Conservation (phyloP, 2,113 vertebrate genomes). For the Oryzias curvinotus region DNA sequence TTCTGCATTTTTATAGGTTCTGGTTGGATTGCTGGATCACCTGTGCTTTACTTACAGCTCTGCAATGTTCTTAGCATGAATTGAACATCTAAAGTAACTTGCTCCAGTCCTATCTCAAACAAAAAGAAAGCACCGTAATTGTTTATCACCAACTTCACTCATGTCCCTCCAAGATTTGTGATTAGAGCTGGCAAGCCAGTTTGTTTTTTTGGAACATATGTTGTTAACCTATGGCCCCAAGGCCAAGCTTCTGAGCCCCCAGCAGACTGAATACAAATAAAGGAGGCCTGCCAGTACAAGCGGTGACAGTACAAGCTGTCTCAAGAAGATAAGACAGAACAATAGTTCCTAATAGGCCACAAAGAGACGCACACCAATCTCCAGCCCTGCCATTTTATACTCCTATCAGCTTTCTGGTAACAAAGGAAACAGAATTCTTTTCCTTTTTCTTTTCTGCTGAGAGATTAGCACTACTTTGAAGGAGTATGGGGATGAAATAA, state of each 20-base stretch:
- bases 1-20: too few species aligned
- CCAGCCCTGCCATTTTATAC: conserved; percentile 53
- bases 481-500: conserved; percentile 67
- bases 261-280: conserved; percentile 61
- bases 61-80: too few species aligned
- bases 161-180: conserved; percentile 35
- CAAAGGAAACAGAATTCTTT: conserved; percentile 77
- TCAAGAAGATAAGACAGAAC: conserved; percentile 83
- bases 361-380: conserved; percentile 74
- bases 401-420: conserved; percentile 79
- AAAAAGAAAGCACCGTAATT: conserved; percentile 21
- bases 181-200: conserved; percentile 29
- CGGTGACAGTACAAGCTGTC: conserved; percentile 69
- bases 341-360: conserved; percentile 82
- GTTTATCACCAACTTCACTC: conserved; percentile 9
- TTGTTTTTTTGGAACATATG: conserved; percentile 46
- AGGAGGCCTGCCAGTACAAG: conserved; percentile 56
- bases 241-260: conserved; percentile 29
- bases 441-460: conserved; percentile 57
- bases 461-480: conserved; percentile 75
- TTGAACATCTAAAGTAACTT: not conserved
- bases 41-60: too few species aligned
- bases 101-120: conserved; percentile 10
- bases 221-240: conserved; percentile 61
- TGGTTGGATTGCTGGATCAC: too few species aligned